phyloP scores from a whole-genome alignment of 2,888 invertebrate species.

The Phortica magna region DNA sequence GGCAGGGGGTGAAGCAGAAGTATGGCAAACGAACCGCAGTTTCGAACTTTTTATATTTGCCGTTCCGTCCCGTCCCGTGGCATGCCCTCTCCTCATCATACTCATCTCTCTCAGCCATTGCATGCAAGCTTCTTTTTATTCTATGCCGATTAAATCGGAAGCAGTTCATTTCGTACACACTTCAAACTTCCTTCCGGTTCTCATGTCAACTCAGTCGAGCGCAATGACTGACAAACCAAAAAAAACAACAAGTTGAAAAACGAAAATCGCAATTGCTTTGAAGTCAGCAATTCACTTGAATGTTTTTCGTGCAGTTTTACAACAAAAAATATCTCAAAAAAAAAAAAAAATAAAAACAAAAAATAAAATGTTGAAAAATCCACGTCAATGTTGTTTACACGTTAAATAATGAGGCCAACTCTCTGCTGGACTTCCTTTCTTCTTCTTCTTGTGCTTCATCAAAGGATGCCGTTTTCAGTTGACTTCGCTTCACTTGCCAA shows the following conservation, averaged over 20 bases:
- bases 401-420: neutral
- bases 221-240: neutral
- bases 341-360: no score
- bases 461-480: slow-evolving; percentile 11
- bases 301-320: no score
- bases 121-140: neutral
- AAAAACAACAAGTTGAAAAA: neutral
- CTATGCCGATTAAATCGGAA: slow-evolving; percentile 24
- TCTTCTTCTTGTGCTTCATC: neutral
- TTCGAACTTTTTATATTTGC: neutral
- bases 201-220: slow-evolving; percentile 30
- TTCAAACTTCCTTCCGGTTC: slow-evolving; percentile 33
- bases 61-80: no score
- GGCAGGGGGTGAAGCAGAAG: no score
- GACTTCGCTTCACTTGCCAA: slow-evolving; percentile 1
- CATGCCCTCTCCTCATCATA: neutral
- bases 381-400: neutral
- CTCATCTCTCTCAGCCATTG: neutral
- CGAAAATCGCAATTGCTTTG: neutral
- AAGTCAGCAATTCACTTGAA: neutral
- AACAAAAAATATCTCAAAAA: no score
- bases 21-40: neutral
- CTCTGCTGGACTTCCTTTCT: neutral
- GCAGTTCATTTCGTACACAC: slow-evolving; percentile 31
- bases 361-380: no score